Percentiles rank a stretch among this genome's conserved stretches.
Conservation (phyloP, 2,113 vertebrate genomes). For the Steatornis caripensis region DNA sequence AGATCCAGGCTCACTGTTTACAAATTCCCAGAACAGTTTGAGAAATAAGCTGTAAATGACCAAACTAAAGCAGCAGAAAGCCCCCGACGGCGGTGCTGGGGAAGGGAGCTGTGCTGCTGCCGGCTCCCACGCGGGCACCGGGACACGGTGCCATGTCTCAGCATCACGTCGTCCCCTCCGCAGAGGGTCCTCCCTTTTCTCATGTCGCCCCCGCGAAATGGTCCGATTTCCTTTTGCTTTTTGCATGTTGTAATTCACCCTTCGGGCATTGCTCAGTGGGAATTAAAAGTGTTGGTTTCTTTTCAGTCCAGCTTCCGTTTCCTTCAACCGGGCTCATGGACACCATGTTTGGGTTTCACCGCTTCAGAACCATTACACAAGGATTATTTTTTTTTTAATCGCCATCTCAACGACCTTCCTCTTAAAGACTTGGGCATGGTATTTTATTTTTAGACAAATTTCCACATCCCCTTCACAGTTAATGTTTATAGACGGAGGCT, state of each 20-base stretch:
- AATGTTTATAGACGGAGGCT: conserved; percentile 31
- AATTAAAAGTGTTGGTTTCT: conserved; percentile 52
- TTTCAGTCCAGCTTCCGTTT: background rate
- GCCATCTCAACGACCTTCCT: background rate
- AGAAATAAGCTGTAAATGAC: background rate
- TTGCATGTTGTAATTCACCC: background rate
- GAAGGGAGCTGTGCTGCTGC: background rate
- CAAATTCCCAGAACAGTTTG: background rate
- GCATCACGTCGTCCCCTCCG: background rate
- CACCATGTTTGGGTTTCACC: background rate
- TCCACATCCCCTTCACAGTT: conserved; percentile 30
- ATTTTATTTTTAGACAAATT: conserved; percentile 60
- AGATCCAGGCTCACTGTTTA: background rate
- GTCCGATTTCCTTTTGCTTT: background rate
- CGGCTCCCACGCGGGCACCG: fast-evolving
- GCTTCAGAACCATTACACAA: background rate
- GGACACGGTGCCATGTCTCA: background rate
- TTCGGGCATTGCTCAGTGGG: background rate
- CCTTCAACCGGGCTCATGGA: background rate
- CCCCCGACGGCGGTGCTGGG: background rate
- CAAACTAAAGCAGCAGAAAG: background rate
- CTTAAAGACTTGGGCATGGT: conserved; percentile 20
- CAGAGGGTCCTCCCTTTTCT: background rate
- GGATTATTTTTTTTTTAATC: background rate
- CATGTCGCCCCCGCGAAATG: background rate